Base-by-base conservation (phyloP, 2,888 invertebrate species). In the Dryococelus australis region DNA sequence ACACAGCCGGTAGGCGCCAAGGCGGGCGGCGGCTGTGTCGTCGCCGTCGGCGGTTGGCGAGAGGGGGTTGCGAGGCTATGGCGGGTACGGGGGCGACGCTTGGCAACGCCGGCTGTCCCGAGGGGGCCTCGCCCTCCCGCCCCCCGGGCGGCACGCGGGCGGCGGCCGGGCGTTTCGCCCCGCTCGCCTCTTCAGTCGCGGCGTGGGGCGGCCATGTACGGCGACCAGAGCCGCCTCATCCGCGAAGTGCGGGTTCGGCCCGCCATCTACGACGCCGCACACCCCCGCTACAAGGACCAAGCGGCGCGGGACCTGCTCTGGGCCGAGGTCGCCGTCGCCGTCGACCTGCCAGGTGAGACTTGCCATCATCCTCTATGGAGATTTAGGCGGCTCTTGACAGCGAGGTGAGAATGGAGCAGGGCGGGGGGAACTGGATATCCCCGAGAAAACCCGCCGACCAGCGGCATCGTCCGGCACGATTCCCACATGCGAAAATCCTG, bases 211-310 rank as follows among this genome's bases (percentile, higher is more conserved):
- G 65, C 65, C 65, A 65, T 65, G 65, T 24, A 65, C 65, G 65
- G 65, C 65, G 65, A 65, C 65, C 65, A 65, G 65, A 65, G 65
- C 20, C 65, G 65, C 20, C 83, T 83, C 35, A 83, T 83, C 83
- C 35, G 83, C 2, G 83, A 83, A 27, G 83, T 83, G 28, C 83
- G 83, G 83, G 12, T 35, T 26, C 43, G 43, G 13, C 83, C 83
- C 16, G 83, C 83, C 28, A 12, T 83, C 13, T 83, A 83, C 83
- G 83, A 83, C 83, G 35, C 83, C 35, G 12, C 83, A 13, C 83
- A 83, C 43, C 83, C 83, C 16, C 28, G 43, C 35, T 83, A 83
- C 83, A 83, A 43, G 35, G 83, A 83, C 83, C 28, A 83, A 27
- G 83, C 83, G 43, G 27, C 28, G 2, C 28, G 43, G 16, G 43